A percentile compares a stretch with the other conserved stretches of the same genome.
Evolutionary conservation across 2,113 vertebrate species (phyloP).

Genomic region (Bombycilla garrulus): DNA sequence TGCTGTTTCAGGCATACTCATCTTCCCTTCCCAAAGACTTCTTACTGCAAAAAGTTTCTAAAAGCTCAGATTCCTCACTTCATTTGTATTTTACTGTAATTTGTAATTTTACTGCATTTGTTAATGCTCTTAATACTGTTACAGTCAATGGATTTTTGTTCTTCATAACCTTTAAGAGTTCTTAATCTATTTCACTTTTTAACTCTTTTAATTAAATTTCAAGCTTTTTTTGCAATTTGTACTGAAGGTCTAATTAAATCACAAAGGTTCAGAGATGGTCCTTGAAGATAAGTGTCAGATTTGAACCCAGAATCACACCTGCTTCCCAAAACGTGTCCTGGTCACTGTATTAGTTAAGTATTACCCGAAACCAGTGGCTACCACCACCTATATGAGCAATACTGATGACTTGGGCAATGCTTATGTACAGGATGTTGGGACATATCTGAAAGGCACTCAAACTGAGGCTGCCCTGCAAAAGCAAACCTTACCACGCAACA

Average conservation of each 20-base stretch:
- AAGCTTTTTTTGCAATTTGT: neutral
- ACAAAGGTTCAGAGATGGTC: neutral
- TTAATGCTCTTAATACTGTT: neutral
- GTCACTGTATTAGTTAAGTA: neutral
- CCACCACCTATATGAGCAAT: rapidly evolving
- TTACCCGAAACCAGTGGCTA: neutral
- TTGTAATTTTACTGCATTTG: neutral
- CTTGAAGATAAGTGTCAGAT: neutral
- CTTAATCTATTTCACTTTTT: neutral
- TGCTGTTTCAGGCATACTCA: neutral
- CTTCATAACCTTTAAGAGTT: neutral
- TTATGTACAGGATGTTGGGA: neutral
- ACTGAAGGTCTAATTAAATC: neutral
- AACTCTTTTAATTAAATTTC: neutral
- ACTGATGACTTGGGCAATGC: neutral
- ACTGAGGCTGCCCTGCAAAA: neutral
- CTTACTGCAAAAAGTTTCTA: neutral
- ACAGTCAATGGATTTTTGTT: neutral
- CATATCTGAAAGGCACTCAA: neutral
- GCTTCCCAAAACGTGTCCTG: neutral
- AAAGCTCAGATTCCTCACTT: neutral
- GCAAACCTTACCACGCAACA: neutral
- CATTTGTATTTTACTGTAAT: neutral
- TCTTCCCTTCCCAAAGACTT: neutral
- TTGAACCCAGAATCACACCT: neutral